phyloP scores from a whole-genome alignment of 2,797 vertebrate genomes.

The Gila robusta region DNA sequence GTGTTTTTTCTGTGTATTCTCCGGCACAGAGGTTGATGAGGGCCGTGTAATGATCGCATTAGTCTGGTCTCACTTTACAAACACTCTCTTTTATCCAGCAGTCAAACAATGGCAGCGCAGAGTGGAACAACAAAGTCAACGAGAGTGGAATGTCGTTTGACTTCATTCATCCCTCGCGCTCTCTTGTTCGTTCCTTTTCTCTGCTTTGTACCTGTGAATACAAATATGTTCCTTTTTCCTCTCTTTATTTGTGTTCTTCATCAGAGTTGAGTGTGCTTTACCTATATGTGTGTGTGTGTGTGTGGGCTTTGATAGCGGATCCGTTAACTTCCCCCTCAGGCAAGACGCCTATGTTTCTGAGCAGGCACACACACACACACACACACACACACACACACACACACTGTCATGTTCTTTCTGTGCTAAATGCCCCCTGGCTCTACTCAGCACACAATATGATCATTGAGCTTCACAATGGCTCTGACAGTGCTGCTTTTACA shows the following conservation, averaged over 20 bases:
- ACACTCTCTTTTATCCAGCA: slow-evolving; percentile 21
- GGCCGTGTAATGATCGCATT: slow-evolving; percentile 17
- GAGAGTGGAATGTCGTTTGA: slow-evolving; percentile 42
- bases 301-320: slow-evolving; percentile 63
- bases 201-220: slow-evolving; percentile 39
- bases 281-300: slow-evolving; percentile 41
- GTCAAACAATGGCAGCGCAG: slow-evolving; percentile 18
- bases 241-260: slow-evolving; percentile 51
- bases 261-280: slow-evolving; percentile 59
- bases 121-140: slow-evolving; percentile 23
- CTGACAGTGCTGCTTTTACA: slow-evolving; percentile 56
- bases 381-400: slow-evolving; percentile 29
- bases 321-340: slow-evolving; percentile 64
- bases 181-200: slow-evolving; percentile 23
- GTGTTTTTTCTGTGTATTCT: slow-evolving; percentile 8
- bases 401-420: slow-evolving; percentile 50
- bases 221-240: slow-evolving; percentile 21
- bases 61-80: slow-evolving; percentile 28
- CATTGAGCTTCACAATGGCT: slow-evolving; percentile 56
- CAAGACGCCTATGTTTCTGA: slow-evolving; percentile 46
- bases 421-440: slow-evolving; percentile 57
- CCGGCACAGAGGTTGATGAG: neutral
- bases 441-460: slow-evolving; percentile 59
- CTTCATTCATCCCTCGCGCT: slow-evolving; percentile 45
- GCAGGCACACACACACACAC: slow-evolving; percentile 39